Evolutionary conservation across 2,113 vertebrate species (phyloP), one percentile per base, ranked within the genome.

Genomic region (Corvus hawaiiensis): DNA sequence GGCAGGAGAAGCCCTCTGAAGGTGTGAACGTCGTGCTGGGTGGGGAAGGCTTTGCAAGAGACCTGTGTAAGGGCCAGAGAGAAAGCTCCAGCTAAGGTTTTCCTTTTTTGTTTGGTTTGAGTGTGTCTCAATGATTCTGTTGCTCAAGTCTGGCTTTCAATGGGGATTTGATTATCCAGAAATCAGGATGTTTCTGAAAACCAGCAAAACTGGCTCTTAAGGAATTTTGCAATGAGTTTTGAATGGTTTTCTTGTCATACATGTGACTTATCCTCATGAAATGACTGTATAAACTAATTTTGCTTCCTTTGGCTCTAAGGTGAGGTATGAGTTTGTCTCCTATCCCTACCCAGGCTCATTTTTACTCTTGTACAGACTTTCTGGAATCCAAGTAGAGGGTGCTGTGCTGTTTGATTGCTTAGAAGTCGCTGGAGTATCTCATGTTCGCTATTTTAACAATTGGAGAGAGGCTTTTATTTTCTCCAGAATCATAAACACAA

Each of bases 401-500:
- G n/a, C 69, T 49, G 32, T 55, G 69, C 62, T 63, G 43, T 96
- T 90, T 84, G 94, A 92, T 94, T 94, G 96, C 83, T 95, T 95
- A 96, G 94, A 92, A 96, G 90, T 89, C 93, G 77, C 93, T 77
- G 72, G 88, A 96, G 96, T 94, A 85, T 88, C 93, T 81, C 66
- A 59, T 52, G 88, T 95, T 97, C 74, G 20, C 94, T 94, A 75
- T 93, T 96, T 95, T 96, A 97, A 96, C 94, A 96, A 95, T 91
- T 92, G 93, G 84, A 94, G 87, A 91, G 92, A 79, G 90, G 84
- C 32, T 93, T 96, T 96, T 93, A 96, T 96, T 97, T 96, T 96
- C 95, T 96, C 59, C 89, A 83, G 94, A 87, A 96, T 89, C 96
- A 87, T 97, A 97, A 97, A 96, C 84, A 89, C 86, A 77, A 95